Conservation (phyloP, 1,140 invertebrate genomes). For the Drosophila bocqueti region DNA sequence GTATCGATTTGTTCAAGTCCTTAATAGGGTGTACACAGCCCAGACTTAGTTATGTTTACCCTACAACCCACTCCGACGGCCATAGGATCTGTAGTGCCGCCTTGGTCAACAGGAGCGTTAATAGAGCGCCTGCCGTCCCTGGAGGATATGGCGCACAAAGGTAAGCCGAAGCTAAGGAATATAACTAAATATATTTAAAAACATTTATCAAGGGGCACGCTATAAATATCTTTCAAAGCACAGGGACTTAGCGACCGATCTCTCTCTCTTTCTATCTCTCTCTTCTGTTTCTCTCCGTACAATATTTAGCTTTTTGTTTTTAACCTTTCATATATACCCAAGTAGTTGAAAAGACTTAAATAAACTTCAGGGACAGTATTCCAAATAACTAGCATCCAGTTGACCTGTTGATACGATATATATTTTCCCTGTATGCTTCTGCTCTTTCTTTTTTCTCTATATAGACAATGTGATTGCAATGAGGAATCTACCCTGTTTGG, state of each 20-base stretch:
- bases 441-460: constrained; percentile 54
- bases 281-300: not conserved
- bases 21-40: not conserved
- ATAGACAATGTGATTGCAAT: constrained; percentile 83
- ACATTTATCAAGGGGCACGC: not conserved
- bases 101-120: constrained; percentile 78
- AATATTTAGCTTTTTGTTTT: no score
- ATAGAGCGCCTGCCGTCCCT: constrained; percentile 76
- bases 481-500: constrained; percentile 82
- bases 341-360: not conserved
- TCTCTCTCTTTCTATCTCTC: no score
- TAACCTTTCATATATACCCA: no score
- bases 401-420: constrained; percentile 35
- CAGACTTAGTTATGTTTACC: constrained; percentile 69
- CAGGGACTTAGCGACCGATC: not conserved
- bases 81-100: constrained; percentile 70
- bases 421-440: constrained; percentile 54
- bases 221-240: no score
- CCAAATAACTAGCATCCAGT: not conserved
- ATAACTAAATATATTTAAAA: not conserved
- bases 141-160: constrained; percentile 83
- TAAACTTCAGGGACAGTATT: not conserved
- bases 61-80: constrained; percentile 73
- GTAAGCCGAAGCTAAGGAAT: constrained; percentile 43
- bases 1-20: not conserved